phyloP scores from a whole-genome alignment of 2,113 vertebrate genomes.

The Neopipo cinnamomea region DNA sequence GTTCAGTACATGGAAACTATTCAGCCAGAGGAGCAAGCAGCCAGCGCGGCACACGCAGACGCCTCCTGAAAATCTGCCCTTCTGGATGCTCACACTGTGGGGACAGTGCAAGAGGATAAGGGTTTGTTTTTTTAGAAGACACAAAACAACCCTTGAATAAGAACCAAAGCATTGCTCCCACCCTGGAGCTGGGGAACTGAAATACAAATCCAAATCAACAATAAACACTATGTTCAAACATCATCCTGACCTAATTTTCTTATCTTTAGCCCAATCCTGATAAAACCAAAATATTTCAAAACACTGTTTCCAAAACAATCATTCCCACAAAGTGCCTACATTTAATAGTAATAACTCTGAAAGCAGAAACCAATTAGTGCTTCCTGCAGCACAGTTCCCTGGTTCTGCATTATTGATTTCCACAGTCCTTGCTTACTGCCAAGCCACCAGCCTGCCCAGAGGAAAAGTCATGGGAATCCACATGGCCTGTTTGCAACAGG shows the following conservation, averaged over 20 bases:
- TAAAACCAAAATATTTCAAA: background rate
- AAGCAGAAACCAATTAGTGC: background rate
- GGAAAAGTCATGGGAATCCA: background rate
- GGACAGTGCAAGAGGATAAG: background rate
- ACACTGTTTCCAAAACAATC: background rate
- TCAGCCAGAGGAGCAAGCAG: background rate
- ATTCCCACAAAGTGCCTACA: background rate
- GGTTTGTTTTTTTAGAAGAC: background rate
- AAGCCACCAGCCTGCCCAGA: background rate
- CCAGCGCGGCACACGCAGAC: background rate
- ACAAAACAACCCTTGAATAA: background rate
- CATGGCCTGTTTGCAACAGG: background rate
- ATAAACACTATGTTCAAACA: background rate
- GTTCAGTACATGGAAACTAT: background rate
- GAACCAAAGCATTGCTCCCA: background rate
- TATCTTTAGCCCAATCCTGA: background rate
- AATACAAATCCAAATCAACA: background rate
- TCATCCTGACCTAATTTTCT: background rate
- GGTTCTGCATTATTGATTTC: background rate
- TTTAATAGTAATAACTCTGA: background rate
- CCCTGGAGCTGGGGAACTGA: background rate
- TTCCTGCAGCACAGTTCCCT: background rate
- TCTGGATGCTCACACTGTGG: background rate
- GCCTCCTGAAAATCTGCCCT: background rate
- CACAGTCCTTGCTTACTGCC: background rate